phyloP scores from a whole-genome alignment of 2,797 vertebrate genomes.

The Micrastur ruficollis region DNA sequence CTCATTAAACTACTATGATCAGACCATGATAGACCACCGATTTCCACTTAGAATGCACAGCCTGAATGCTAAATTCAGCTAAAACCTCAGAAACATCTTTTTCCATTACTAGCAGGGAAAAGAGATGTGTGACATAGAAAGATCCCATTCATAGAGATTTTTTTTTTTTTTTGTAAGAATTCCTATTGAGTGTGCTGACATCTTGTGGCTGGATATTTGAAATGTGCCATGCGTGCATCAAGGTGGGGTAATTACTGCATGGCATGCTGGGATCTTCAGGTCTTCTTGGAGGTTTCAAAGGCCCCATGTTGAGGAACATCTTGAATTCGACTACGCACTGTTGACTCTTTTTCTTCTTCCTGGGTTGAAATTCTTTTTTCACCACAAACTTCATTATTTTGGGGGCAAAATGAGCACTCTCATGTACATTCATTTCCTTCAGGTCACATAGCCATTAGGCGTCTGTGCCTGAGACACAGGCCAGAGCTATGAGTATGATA shows the following conservation, averaged over 20 bases:
- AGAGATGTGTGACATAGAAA: neutral
- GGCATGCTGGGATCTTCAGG: neutral
- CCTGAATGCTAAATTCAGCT: neutral
- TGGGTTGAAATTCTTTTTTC: neutral
- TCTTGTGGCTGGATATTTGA: conserved; percentile 55
- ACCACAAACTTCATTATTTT: neutral
- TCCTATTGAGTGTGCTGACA: conserved; percentile 61
- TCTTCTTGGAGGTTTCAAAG: neutral
- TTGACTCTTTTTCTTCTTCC: neutral
- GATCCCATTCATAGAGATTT: neutral
- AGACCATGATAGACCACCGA: neutral
- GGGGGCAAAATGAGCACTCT: neutral
- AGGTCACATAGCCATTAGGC: neutral
- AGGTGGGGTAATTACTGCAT: neutral
- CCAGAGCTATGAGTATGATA: neutral
- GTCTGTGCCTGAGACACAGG: neutral
- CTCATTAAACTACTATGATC: neutral
- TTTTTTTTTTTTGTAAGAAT: neutral
- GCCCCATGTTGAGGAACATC: neutral
- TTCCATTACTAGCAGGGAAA: neutral
- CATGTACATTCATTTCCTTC: neutral
- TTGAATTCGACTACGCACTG: neutral
- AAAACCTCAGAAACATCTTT: neutral
- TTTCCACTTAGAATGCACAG: neutral
- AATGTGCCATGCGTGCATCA: neutral